Base-by-base conservation (phyloP, 2,113 vertebrate genomes). In the Pongo pygmaeus region DNA sequence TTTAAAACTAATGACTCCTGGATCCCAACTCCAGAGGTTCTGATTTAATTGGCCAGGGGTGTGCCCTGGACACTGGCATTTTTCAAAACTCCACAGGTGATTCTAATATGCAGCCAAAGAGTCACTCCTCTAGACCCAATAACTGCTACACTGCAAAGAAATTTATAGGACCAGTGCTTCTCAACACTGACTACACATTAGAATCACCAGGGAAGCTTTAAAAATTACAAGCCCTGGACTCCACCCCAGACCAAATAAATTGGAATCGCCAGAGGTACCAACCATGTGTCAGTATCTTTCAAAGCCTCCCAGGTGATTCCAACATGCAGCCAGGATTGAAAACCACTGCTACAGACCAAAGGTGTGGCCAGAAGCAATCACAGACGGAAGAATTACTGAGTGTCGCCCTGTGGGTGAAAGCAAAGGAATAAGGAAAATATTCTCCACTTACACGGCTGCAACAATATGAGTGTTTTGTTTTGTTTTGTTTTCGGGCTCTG, bases 341-440 rank as follows among this genome's bases (percentile, higher is more conserved):
- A 85, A 38, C 59, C 69, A 55, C 84, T 25, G 13, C 40, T 57
- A 8, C 23, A 72, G 55, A 64, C 59, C 59, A 75, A 48, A 93
- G 64, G 22, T 4, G 0, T 78, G 81, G 81, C 46, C 67, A 64
- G 67, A 17, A 90, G 61, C 52, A 46, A 92, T 84, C 35, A 0
- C 11, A 5, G 8, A 3, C 43, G 52, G 55, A 86, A 61, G 30
- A 46, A 75, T 2, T 32, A 78, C 50, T 61, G 35, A 69, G 25
- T 22, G 18, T 50, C 48, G 40, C 43, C 50, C 75, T 48, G 30
- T 5, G 18, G 17, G 32, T 25, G 40, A 30, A 61, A 89, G 43
- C 43, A 52, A 48, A 79, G 13, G 43, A 89, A 55, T 72, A 30
- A 93, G 95, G 96, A 97, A 97, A 50, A 80, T 1, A 80, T 35